Base-by-base conservation (phyloP, 2,888 invertebrate genomes). In the Caenorhabditis parvicauda region DNA sequence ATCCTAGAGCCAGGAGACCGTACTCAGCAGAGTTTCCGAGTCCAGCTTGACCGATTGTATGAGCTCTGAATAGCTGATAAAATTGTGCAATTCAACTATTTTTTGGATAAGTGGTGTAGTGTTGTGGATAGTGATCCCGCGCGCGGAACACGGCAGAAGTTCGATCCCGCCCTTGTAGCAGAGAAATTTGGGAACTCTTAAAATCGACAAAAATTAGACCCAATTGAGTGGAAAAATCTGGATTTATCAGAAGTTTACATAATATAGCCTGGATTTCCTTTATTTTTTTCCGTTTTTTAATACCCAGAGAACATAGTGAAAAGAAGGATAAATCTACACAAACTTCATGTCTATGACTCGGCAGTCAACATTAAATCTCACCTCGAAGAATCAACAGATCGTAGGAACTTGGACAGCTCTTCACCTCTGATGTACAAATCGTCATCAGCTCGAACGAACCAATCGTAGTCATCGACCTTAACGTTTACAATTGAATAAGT, bases 381-480 rank as follows among this genome's bases (percentile, higher is more conserved):
- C 56, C 46, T 50, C 6, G 67, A 67, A 2, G 70, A 67, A 29
- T 70, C 70, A 22, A 70, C 58, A 27, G 67, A 62, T 38, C 91
- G 86, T 64, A 96, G 82, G 69, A 96, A 88, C 64, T 86, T 85
- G 75, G 90, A 91, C 70, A 96, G 83, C 79, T 82, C 82, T 87
- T 92, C 91, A 14, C 90, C 89, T 68, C 92, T 87, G 41, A 98
- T 89, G 82, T 94, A 98, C 44, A 96, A 90, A 83, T 98, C 96
- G 83, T 98, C 96, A 82, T 98, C 98, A 0, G 94, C 94, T 42
- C 98, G 86, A 84, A 96, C 87, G 81, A 94, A 98, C 94, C 95
- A 98, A 84, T 95, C 93, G 84, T 89, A 96, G 66, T 88, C 86
- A 76, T 91, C 88, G 9, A 90, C 87, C 75, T 77, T 41, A 46